Evolutionary conservation across 2,113 vertebrate species (phyloP).

Genomic region (Psophia crepitans): DNA sequence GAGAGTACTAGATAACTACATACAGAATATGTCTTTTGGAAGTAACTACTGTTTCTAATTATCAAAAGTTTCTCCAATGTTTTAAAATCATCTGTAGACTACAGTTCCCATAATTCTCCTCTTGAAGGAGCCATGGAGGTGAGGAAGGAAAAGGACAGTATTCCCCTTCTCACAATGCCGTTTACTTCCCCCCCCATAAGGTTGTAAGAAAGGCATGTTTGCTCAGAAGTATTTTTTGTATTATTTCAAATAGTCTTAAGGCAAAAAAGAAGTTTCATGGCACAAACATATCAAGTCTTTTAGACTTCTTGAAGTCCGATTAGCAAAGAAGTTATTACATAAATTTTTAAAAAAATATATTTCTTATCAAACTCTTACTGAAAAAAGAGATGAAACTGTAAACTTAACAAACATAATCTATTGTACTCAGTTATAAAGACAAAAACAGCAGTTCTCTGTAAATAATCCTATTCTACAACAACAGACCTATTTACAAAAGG

Average conservation of each 20-base stretch:
- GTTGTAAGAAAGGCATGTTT: not conserved
- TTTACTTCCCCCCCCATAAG: not conserved
- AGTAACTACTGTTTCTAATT: not conserved
- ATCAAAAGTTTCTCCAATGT: not conserved
- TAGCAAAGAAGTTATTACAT: not conserved
- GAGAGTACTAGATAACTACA: not conserved
- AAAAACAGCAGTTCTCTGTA: slow-evolving; percentile 37
- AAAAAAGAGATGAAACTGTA: not conserved
- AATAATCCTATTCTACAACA: slow-evolving; percentile 52
- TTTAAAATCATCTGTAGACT: not conserved
- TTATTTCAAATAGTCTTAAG: not conserved
- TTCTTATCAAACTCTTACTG: not conserved
- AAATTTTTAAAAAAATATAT: not conserved
- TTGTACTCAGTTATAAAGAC: not conserved
- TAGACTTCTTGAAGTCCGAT: not conserved
- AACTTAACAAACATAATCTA: slow-evolving; percentile 31
- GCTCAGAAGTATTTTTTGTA: not conserved
- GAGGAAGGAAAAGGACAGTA: not conserved
- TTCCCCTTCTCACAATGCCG: not conserved
- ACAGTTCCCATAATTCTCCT: not conserved
- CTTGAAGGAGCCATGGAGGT: not conserved
- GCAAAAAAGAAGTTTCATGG: not conserved
- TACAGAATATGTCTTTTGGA: not conserved
- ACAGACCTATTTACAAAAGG: slow-evolving; percentile 32
- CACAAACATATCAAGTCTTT: not conserved